Percentiles rank a stretch among this genome's conserved stretches.
phyloP scores from a whole-genome alignment of 1,140 invertebrate species.

The Philotrypesis tridentata region DNA sequence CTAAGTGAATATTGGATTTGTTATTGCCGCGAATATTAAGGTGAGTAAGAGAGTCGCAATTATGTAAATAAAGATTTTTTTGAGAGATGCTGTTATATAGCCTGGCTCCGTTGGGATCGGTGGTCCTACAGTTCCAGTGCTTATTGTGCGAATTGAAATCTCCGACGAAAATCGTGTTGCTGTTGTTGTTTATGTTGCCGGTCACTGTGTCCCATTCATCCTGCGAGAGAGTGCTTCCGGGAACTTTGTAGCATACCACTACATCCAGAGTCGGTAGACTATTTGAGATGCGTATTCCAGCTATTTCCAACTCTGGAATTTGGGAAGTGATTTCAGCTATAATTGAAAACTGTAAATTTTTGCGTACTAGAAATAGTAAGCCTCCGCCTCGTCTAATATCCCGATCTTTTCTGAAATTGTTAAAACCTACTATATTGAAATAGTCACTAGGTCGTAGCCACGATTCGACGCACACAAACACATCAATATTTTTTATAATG shows the following conservation, averaged over 20 bases:
- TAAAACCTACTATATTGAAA: too few species aligned
- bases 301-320: background rate
- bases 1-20: conserved; percentile 35
- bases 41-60: background rate
- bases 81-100: background rate
- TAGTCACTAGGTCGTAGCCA: too few species aligned
- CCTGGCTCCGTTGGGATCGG: background rate
- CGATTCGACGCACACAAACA: too few species aligned
- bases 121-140: background rate
- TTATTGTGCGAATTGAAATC: background rate
- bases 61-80: background rate
- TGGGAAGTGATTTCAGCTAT: background rate
- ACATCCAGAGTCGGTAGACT: too few species aligned
- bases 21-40: background rate
- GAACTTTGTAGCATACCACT: too few species aligned
- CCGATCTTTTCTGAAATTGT: background rate
- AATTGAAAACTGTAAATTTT: too few species aligned
- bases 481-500: too few species aligned
- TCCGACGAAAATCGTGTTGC: background rate
- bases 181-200: background rate
- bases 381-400: too few species aligned
- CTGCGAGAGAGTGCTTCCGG: too few species aligned
- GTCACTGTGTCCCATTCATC: background rate
- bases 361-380: too few species aligned
- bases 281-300: too few species aligned